A percentile compares a stretch with the other conserved stretches of the same genome.
Conservation (phyloP, 2,888 invertebrate genomes). For the Machimus atricapillus region DNA sequence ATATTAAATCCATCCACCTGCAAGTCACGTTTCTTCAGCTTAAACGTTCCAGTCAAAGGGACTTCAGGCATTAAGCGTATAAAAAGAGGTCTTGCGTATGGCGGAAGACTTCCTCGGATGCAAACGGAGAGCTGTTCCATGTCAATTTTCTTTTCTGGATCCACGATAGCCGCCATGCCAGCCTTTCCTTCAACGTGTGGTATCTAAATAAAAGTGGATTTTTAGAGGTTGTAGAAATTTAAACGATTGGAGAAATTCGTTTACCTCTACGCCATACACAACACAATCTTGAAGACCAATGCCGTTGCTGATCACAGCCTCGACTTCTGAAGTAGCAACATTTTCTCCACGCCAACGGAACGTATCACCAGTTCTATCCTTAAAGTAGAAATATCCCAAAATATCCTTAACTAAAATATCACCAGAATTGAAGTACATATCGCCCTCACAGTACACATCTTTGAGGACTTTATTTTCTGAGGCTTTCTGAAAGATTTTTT, state of each 20-base stretch:
- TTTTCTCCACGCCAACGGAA: constrained; percentile 96
- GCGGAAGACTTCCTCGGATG: constrained; percentile 75
- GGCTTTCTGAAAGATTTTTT: constrained; percentile 67
- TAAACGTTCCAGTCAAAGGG: constrained; percentile 89
- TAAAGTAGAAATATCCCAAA: constrained; percentile 92
- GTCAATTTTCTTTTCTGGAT: constrained; percentile 69
- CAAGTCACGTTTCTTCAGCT: constrained; percentile 87
- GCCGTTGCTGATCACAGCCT: constrained; percentile 83
- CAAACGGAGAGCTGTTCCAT: constrained; percentile 69
- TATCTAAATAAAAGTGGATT: constrained; percentile 64
- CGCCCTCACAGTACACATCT: constrained; percentile 85
- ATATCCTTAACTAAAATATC: constrained; percentile 92
- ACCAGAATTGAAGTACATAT: constrained; percentile 88
- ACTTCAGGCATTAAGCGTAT: constrained; percentile 78
- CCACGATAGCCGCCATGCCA: constrained; percentile 92
- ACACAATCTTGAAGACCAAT: constrained; percentile 78
- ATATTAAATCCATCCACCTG: constrained; percentile 86
- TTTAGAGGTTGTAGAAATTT: not conserved
- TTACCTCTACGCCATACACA: constrained; percentile 91
- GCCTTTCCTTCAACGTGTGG: constrained; percentile 84
- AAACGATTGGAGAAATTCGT: constrained; percentile 48
- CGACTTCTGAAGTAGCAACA: constrained; percentile 94
- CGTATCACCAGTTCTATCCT: constrained; percentile 87
- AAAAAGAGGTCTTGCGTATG: constrained; percentile 90
- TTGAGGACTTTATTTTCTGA: constrained; percentile 84